Conservation (phyloP, 2,888 invertebrate species). For the Stenodema calcarata region DNA sequence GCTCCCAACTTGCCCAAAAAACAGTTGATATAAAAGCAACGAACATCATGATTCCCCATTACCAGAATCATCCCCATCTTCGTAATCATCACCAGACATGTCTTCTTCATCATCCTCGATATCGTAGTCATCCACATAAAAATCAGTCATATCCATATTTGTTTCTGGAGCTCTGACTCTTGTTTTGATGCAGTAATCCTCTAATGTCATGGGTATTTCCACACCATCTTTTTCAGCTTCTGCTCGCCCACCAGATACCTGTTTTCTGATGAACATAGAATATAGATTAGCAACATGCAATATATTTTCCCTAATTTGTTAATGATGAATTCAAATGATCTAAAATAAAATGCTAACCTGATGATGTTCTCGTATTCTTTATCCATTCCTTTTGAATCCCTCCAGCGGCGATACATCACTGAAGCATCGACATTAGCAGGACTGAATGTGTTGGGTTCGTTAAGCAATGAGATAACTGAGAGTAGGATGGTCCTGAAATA, state of each 20-base stretch:
- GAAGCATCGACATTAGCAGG: slow-evolving; percentile 99
- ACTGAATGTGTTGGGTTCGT: slow-evolving; percentile 99
- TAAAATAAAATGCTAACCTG: slow-evolving; percentile 67
- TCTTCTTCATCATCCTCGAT: slow-evolving; percentile 74
- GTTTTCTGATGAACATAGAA: slow-evolving; percentile 75
- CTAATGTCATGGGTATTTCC: slow-evolving; percentile 93
- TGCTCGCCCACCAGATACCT: slow-evolving; percentile 91
- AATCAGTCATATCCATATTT: slow-evolving; percentile 89
- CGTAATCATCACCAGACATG: slow-evolving; percentile 73
- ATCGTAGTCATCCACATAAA: slow-evolving; percentile 95
- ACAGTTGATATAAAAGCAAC: slow-evolving; percentile 8
- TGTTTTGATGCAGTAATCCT: slow-evolving; percentile 97
- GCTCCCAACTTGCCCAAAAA: background rate
- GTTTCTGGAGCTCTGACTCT: slow-evolving; percentile 86
- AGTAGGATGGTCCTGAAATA: slow-evolving; percentile 84
- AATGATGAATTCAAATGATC: too few relatives aligned
- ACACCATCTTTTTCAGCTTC: slow-evolving; percentile 98
- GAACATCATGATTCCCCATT: slow-evolving; percentile 86
- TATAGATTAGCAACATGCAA: too few relatives aligned
- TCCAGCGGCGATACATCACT: slow-evolving; percentile 99
- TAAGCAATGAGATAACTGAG: slow-evolving; percentile 96
- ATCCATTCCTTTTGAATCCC: slow-evolving; percentile 95
- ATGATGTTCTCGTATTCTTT: slow-evolving; percentile 99
- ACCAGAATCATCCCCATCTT: slow-evolving; percentile 87
- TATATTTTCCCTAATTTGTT: too few relatives aligned